Evolutionary conservation across 2,113 vertebrate genomes (phyloP).

Genomic region (Stigmatopora argus): DNA sequence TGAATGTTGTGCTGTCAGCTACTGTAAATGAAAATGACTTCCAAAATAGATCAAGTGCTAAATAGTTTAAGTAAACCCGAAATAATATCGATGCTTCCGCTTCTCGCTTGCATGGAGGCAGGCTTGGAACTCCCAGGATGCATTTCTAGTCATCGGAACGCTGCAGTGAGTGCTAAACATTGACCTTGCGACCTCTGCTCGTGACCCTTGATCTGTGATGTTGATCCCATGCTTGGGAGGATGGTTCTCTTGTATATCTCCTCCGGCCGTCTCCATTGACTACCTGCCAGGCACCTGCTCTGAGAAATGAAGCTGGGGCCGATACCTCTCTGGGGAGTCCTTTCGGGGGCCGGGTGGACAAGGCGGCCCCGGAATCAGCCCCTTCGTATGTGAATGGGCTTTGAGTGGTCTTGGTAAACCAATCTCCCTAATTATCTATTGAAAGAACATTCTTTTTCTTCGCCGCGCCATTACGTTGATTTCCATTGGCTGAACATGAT

Average conservation of each 20-base stretch:
- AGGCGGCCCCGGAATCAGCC: slow-evolving; percentile 63
- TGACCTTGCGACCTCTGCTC: slow-evolving; percentile 79
- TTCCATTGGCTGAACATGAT: slow-evolving; percentile 78
- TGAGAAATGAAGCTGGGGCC: slow-evolving; percentile 81
- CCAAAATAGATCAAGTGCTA: too few species aligned
- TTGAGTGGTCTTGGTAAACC: slow-evolving; percentile 77
- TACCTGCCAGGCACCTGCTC: slow-evolving; percentile 93
- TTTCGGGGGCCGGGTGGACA: slow-evolving; percentile 63
- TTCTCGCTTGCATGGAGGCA: slow-evolving; percentile 20
- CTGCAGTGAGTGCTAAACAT: slow-evolving; percentile 71
- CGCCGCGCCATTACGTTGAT: slow-evolving; percentile 79
- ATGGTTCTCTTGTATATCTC: slow-evolving; percentile 67
- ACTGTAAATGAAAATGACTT: background rate
- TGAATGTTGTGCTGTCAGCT: background rate
- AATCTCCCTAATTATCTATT: slow-evolving; percentile 92
- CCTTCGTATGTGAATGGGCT: slow-evolving; percentile 66
- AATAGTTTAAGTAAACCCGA: too few species aligned
- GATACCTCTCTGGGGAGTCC: slow-evolving; percentile 82
- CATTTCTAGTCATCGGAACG: slow-evolving; percentile 77
- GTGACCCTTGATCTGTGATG: slow-evolving; percentile 79
- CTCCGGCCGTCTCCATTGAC: slow-evolving; percentile 82
- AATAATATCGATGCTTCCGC: slow-evolving; percentile 4
- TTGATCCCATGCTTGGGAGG: slow-evolving; percentile 77
- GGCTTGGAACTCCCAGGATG: slow-evolving; percentile 26
- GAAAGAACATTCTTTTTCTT: slow-evolving; percentile 75